phyloP scores from a whole-genome alignment of 1,140 invertebrate genomes.

The Triops longicaudatus region DNA sequence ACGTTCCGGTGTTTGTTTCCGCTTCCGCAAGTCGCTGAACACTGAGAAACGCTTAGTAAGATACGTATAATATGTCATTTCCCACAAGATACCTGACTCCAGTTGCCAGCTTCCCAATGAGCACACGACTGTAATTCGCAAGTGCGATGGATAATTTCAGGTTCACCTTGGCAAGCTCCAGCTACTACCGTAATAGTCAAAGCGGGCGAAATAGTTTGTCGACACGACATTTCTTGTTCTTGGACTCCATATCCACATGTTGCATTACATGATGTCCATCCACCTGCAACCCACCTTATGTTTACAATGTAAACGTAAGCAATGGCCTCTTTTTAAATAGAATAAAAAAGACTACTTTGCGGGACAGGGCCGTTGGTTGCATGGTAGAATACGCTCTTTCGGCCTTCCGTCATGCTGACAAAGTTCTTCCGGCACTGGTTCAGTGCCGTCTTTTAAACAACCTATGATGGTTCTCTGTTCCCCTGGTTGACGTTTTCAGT shows the following conservation, averaged over 20 bases:
- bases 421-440: background rate
- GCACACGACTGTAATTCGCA: background rate
- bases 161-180: background rate
- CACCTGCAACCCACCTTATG: background rate
- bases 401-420: background rate
- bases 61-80: background rate
- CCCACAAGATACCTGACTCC: background rate
- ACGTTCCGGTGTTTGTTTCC: background rate
- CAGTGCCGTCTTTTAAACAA: background rate
- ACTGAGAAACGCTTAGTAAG: background rate
- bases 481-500: background rate
- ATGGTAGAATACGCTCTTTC: background rate
- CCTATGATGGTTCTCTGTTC: background rate
- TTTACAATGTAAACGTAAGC: no score
- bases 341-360: background rate
- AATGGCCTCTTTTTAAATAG: no score
- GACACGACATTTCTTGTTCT: background rate
- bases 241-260: background rate
- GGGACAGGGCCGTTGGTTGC: background rate
- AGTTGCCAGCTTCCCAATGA: background rate
- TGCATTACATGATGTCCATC: background rate
- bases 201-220: background rate
- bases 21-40: constrained; percentile 1
- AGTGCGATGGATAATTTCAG: background rate
- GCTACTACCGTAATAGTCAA: background rate